Evolutionary conservation across 2,113 vertebrate genomes (phyloP).

Genomic region (Siniperca knerii): DNA sequence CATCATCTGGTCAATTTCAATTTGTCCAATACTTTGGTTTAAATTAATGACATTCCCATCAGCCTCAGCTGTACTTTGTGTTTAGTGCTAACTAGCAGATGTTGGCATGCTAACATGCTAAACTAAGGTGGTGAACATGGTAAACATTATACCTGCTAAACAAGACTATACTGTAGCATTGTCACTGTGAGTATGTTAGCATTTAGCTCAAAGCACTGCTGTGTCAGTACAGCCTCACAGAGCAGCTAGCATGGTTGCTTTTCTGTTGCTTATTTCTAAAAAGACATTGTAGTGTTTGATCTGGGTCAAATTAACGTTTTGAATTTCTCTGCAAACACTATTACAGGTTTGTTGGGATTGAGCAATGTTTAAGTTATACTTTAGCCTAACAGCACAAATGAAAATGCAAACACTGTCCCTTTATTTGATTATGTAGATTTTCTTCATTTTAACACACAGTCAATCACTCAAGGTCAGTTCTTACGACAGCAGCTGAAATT

Average conservation of each 20-base stretch:
- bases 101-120: background rate
- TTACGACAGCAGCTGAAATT: constrained; percentile 11
- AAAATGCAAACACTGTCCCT: background rate
- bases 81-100: background rate
- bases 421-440: background rate
- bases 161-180: background rate
- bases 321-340: background rate
- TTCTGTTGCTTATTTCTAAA: background rate
- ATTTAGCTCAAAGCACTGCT: background rate
- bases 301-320: no score
- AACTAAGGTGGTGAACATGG: background rate
- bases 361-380: background rate
- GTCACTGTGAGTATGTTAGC: background rate
- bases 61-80: background rate
- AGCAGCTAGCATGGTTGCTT: no score
- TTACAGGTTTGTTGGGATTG: background rate
- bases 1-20: background rate
- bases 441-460: background rate
- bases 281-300: background rate
- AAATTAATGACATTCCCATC: background rate
- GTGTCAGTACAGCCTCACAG: background rate
- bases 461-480: constrained; percentile 28
- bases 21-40: no score
- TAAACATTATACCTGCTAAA: background rate
- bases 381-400: background rate